A percentile compares a stretch with the other conserved stretches of the same genome.
Evolutionary conservation across 2,888 invertebrate species (phyloP).

Genomic region (Acleris cristana): DNA sequence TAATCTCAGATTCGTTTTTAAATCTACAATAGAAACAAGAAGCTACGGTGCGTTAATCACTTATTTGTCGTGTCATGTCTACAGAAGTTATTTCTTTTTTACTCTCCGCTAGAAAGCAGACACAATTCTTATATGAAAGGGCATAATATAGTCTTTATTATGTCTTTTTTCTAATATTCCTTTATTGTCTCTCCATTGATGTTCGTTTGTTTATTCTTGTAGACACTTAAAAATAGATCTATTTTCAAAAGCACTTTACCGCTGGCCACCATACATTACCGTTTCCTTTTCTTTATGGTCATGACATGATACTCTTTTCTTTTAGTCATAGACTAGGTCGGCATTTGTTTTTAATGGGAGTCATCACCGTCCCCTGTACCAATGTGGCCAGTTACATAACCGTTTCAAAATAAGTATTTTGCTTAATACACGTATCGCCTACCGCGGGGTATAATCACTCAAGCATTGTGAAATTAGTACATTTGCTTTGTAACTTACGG

Average conservation of each 20-base stretch:
- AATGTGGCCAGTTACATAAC: constrained; percentile 61
- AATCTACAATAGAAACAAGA: too few species aligned
- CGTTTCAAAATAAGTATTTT: constrained; percentile 65
- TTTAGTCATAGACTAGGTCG: neutral
- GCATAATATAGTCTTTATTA: too few species aligned
- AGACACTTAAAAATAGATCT: constrained; percentile 11
- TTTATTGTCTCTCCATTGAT: too few species aligned
- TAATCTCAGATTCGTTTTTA: too few species aligned
- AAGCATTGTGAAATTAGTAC: constrained; percentile 60
- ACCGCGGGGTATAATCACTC: constrained; percentile 52
- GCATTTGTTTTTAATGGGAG: constrained; percentile 30
- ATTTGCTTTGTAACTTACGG: constrained; percentile 43
- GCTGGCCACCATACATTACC: constrained; percentile 6
- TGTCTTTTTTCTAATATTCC: too few species aligned
- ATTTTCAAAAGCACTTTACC: constrained; percentile 1
- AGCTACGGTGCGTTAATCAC: too few species aligned
- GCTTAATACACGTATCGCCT: constrained; percentile 58
- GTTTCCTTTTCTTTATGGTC: constrained; percentile 11
- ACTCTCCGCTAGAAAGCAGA: too few species aligned
- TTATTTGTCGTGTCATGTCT: too few species aligned
- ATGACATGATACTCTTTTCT: neutral
- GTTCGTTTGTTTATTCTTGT: neutral
- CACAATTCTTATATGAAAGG: too few species aligned
- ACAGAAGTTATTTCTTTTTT: too few species aligned
- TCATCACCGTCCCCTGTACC: constrained; percentile 49